A percentile compares a stretch with the other conserved stretches of the same genome.
Conservation (phyloP, 1,140 invertebrate genomes). For the Musca vetustissima region DNA sequence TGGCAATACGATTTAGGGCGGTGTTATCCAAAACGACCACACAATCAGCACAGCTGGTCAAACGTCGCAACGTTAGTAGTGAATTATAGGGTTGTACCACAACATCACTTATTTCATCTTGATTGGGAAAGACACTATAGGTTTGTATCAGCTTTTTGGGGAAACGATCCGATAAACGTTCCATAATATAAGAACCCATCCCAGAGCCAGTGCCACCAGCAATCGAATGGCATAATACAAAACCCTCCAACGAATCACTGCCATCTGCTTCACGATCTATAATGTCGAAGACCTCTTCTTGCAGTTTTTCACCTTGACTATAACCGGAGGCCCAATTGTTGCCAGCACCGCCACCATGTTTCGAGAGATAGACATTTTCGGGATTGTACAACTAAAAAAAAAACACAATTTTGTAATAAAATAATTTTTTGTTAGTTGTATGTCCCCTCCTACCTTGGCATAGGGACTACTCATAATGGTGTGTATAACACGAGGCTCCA, state of each 20-base stretch:
- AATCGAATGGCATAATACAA: conserved; percentile 98
- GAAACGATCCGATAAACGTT: conserved; percentile 91
- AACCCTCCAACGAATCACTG: conserved; percentile 98
- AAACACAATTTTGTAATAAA: neutral
- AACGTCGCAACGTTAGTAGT: conserved; percentile 89
- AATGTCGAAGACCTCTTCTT: conserved; percentile 99
- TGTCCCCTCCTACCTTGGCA: conserved; percentile 86
- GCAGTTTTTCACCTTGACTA: conserved; percentile 87
- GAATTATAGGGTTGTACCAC: conserved; percentile 99
- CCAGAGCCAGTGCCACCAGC: conserved; percentile 98
- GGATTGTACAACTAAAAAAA: conserved; percentile 86
- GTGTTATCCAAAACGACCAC: conserved; percentile 98
- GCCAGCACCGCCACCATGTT: conserved; percentile 97
- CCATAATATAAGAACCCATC: conserved; percentile 94
- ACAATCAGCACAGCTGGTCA: conserved; percentile 96
- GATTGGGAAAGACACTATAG: conserved; percentile 98
- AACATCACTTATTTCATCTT: conserved; percentile 97
- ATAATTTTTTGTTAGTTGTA: no score
- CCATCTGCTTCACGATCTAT: conserved; percentile 98
- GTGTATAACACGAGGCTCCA: conserved; percentile 98
- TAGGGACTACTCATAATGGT: conserved; percentile 95
- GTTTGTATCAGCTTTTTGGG: conserved; percentile 98
- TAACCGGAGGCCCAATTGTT: conserved; percentile 99
- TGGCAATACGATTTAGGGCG: conserved; percentile 93
- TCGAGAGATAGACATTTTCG: conserved; percentile 97